Percentiles rank a stretch among this genome's conserved stretches.
Evolutionary conservation across 2,797 vertebrate species (phyloP).

Genomic region (Silurus aristotelis): DNA sequence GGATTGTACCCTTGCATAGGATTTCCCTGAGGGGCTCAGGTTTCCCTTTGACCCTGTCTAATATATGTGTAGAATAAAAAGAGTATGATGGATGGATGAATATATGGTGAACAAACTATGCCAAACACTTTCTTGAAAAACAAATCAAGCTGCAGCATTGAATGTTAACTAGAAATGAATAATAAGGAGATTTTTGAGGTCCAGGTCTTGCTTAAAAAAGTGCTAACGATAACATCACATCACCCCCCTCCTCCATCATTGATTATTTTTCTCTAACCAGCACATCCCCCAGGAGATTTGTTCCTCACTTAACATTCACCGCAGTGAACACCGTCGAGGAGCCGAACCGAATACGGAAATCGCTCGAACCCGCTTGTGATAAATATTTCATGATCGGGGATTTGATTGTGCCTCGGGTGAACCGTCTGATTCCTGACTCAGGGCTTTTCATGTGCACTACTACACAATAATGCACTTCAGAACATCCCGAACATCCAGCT

Average conservation of each 20-base stretch:
- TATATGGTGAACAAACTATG: no score
- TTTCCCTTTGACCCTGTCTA: no score
- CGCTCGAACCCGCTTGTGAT: neutral
- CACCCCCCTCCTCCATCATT: neutral
- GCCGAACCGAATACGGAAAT: neutral
- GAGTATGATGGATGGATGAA: no score
- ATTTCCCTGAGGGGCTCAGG: no score
- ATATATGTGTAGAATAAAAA: no score
- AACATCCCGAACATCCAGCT: neutral
- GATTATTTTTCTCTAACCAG: neutral
- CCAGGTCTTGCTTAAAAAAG: neutral
- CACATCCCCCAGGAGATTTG: neutral
- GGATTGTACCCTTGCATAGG: no score
- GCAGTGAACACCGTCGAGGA: neutral
- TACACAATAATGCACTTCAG: neutral
- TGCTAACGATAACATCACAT: neutral
- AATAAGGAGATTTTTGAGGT: neutral
- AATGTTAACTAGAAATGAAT: neutral
- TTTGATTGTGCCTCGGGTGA: neutral
- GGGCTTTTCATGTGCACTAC: conserved; percentile 7
- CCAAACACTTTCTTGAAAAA: no score
- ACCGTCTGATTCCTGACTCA: conserved; percentile 24
- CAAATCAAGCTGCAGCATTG: neutral
- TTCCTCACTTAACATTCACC: conserved; percentile 3
- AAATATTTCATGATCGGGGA: conserved; percentile 6